Base-by-base conservation (phyloP, 2,888 invertebrate genomes). In the Drosophila leonis region DNA sequence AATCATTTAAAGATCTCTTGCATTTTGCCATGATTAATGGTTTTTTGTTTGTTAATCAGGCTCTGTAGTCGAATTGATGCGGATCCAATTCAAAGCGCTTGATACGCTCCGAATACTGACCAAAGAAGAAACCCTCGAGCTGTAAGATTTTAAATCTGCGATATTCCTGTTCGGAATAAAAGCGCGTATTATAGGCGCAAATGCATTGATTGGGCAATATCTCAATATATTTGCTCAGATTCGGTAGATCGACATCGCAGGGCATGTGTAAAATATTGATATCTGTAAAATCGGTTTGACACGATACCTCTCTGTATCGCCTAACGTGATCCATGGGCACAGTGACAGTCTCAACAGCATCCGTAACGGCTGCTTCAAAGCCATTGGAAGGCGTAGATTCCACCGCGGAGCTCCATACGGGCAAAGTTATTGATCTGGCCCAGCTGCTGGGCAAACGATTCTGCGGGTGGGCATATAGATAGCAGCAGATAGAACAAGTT, bases 41-140 rank as follows among this genome's bases (percentile, higher is more conserved):
- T 48, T 9, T 27, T 24, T 15, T 8, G 15, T 2, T 44, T 27
- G 9, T 27, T 24, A 7, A 12, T 52, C 15, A 51, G 1, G 1
- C 9, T 15, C 15, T 3, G 33, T 99, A 99, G 95, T 99, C 99
- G 91, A 97, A 80, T 0, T 55, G 15, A 13, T 44, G 70, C 0
- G 64, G 64, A 52, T 75, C 98, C 94, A 98, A 98, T 29, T 82
- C 81, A 48, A 59, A 82, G 0, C 80, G 82, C 13, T 49, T 63
- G 2, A 82, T 7, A 0, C 82, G 77, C 29, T 82, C 77, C 1
- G 59, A 42, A 24, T 61, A 82, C 20, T 82, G 74, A 0, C 68
- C 72, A 63, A 82, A 82, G 35, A 78, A 64, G 48, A 75, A 78
- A 0, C 51, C 61, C 48, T 82, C 82, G 9, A 80, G 20, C 15